These are phyloP conservation scores for Ciconia boyciana DNA, from an alignment of 2,113 vertebrate species.

Conservation along the genomic window DNA sequence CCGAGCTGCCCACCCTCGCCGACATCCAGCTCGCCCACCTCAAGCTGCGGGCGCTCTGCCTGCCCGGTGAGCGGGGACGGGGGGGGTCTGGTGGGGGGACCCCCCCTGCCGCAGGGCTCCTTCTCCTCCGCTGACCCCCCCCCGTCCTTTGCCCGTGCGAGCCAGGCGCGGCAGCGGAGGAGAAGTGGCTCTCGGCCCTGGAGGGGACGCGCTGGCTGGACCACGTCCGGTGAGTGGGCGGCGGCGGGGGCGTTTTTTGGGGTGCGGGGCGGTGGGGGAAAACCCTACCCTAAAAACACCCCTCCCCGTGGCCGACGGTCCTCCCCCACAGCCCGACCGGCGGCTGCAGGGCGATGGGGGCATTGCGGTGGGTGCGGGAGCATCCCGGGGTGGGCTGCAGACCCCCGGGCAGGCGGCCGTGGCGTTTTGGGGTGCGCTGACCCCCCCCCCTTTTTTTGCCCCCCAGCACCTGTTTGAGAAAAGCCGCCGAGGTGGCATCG, in stretches of 20 bases:
- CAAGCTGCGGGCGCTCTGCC: slow-evolving; percentile 82
- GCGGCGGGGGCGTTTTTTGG: neutral
- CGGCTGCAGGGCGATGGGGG: neutral
- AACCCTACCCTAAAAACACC: neutral
- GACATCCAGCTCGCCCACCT: slow-evolving; percentile 87
- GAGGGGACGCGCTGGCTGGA: slow-evolving; percentile 91
- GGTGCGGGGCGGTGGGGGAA: neutral
- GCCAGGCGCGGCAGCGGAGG: slow-evolving; percentile 74
- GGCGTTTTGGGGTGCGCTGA: neutral
- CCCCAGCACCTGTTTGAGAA: slow-evolving; percentile 85
- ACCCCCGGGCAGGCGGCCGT: fast-evolving
- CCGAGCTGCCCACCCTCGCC: slow-evolving; percentile 81
- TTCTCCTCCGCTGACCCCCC: fast-evolving
- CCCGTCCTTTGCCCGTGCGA: fast-evolving
- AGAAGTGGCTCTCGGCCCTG: slow-evolving; percentile 92
- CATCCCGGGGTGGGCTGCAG: neutral
- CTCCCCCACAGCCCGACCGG: too few species aligned
- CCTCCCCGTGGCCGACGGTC: neutral
- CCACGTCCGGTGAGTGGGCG: slow-evolving; percentile 77
- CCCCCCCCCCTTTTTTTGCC: too few species aligned
- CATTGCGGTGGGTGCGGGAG: neutral
- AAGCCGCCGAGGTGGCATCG: slow-evolving; percentile 83
- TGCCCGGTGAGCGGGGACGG: slow-evolving; percentile 74
- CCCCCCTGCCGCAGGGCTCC: too few species aligned
- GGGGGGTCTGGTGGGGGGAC: too few species aligned